A percentile compares a stretch with the other conserved stretches of the same genome.
Conservation (phyloP, 2,113 vertebrate genomes). For the Numida meleagris region DNA sequence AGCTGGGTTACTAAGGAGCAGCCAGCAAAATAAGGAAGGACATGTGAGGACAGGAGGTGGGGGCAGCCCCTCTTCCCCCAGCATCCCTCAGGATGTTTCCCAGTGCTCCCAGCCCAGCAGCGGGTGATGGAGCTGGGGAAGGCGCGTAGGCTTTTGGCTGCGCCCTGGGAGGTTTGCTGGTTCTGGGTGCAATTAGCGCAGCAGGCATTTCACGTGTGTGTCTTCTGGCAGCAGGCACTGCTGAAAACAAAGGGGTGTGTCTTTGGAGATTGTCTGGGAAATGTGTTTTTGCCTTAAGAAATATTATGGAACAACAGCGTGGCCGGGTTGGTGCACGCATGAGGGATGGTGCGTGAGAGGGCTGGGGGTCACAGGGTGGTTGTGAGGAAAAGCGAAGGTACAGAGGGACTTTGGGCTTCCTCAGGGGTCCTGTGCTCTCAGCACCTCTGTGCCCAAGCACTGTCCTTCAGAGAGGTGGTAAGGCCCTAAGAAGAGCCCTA, state of each 20-base stretch:
- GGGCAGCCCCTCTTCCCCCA: neutral
- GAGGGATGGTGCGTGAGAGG: rapidly evolving
- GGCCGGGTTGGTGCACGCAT: rapidly evolving
- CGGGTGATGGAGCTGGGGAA: neutral
- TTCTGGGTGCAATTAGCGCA: neutral
- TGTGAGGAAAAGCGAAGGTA: neutral
- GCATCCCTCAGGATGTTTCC: neutral
- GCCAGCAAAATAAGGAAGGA: neutral
- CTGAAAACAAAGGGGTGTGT: neutral
- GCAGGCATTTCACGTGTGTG: neutral
- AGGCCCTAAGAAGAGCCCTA: neutral
- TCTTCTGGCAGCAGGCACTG: neutral
- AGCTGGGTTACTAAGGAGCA: neutral
- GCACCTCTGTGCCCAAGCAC: rapidly evolving
- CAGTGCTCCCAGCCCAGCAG: neutral
- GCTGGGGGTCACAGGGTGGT: neutral
- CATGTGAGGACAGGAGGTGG: neutral
- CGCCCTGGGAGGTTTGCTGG: neutral
- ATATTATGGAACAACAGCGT: rapidly evolving
- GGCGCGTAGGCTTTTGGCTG: neutral
- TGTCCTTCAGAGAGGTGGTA: neutral
- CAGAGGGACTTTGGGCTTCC: neutral
- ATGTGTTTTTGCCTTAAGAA: neutral
- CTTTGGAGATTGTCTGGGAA: slow-evolving; percentile 8
- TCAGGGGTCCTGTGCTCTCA: rapidly evolving